Percentiles rank a stretch among this genome's conserved stretches.
Conservation (phyloP, 2,113 vertebrate genomes). For the Odontesthes bonariensis region DNA sequence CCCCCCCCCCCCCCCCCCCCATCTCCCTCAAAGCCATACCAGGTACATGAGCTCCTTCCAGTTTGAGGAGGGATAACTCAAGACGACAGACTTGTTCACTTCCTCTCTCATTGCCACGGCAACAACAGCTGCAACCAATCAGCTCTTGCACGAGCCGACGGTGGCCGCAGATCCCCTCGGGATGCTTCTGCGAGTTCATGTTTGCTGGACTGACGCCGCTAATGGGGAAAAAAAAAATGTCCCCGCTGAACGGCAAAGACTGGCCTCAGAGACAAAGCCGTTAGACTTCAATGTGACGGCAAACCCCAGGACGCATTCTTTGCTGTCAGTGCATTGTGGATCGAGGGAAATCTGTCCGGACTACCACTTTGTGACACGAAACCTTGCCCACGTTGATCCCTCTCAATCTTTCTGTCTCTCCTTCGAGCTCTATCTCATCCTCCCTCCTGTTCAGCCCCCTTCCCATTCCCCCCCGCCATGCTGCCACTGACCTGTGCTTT, state of each 20-base stretch:
- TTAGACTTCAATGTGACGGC: slow-evolving; percentile 24
- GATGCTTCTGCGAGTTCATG: slow-evolving; percentile 67
- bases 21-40: slow-evolving; percentile 89
- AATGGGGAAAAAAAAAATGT: slow-evolving; percentile 59
- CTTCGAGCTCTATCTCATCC: slow-evolving; percentile 44
- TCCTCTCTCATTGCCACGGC: slow-evolving; percentile 79
- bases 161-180: slow-evolving; percentile 66
- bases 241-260: slow-evolving; percentile 74
- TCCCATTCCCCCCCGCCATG: slow-evolving; percentile 51
- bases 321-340: slow-evolving; percentile 94
- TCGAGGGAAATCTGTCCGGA: slow-evolving; percentile 88
- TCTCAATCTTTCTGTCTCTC: slow-evolving; percentile 50
- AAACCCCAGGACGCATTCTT: slow-evolving; percentile 85
- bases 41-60: slow-evolving; percentile 76
- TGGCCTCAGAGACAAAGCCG: slow-evolving; percentile 56
- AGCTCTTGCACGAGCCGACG: slow-evolving; percentile 51
- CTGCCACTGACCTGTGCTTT: slow-evolving; percentile 90
- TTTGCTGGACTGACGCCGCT: slow-evolving; percentile 72
- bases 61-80: slow-evolving; percentile 64
- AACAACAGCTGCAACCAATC: slow-evolving; percentile 80
- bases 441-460: slow-evolving; percentile 19
- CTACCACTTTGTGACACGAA: slow-evolving; percentile 85
- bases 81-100: slow-evolving; percentile 78
- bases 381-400: slow-evolving; percentile 44
- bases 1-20: slow-evolving; percentile 43